phyloP scores from a whole-genome alignment of 2,888 invertebrate species.

The Lamproptera curius region DNA sequence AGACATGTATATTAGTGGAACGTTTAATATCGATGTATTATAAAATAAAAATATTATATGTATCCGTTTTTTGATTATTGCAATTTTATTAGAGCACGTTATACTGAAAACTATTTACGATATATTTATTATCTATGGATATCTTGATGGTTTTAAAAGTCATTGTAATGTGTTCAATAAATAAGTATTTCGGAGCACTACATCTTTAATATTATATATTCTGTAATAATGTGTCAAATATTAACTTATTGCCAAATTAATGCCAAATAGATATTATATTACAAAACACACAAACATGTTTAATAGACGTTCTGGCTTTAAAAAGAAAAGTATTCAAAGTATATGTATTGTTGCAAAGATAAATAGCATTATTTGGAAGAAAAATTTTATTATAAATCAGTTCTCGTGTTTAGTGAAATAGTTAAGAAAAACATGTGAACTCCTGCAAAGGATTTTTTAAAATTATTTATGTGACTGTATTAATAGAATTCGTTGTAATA shows the following conservation, averaged over 20 bases:
- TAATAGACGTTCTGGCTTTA: no score
- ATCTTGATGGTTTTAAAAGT: conserved; percentile 26
- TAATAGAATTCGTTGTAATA: conserved; percentile 73
- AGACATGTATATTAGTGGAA: conserved; percentile 55
- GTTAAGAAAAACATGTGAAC: conserved; percentile 12
- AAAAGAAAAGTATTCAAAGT: no score
- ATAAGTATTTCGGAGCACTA: conserved; percentile 22
- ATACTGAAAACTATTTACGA: conserved; percentile 34
- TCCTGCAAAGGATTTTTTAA: conserved; percentile 38
- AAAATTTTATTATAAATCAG: no score
- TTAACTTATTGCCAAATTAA: conserved; percentile 3
- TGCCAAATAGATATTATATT: conserved; percentile 2
- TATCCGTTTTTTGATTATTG: conserved; percentile 29
- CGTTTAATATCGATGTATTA: conserved; percentile 41
- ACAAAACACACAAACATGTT: no score
- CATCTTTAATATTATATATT: neutral
- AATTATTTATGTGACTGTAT: conserved; percentile 61
- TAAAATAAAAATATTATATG: conserved; percentile 32
- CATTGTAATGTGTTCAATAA: conserved; percentile 66
- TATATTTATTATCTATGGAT: conserved; percentile 13
- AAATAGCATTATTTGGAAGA: neutral
- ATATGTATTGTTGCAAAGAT: neutral
- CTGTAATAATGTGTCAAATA: neutral
- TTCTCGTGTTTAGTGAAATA: no score
- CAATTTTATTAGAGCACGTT: conserved; percentile 54